Evolutionary conservation across 2,113 vertebrate genomes (phyloP).

Genomic region (Phalacrocorax carbo): DNA sequence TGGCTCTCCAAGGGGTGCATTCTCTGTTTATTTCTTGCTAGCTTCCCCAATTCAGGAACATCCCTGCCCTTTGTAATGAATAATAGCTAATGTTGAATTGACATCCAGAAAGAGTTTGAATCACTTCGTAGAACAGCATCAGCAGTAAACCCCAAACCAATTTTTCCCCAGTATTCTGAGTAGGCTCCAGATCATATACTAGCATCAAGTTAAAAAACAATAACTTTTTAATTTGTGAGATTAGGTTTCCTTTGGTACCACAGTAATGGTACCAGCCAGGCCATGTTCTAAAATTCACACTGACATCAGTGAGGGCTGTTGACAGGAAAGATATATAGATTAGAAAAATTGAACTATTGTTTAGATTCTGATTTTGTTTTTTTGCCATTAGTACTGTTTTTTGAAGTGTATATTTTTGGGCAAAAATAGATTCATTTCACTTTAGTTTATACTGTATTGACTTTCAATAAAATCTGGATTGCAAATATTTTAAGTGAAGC

Average conservation of each 20-base stretch:
- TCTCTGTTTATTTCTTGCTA: neutral
- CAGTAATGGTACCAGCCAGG: neutral
- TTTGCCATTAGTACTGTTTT: neutral
- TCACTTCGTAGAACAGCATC: neutral
- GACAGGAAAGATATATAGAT: neutral
- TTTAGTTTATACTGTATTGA: neutral
- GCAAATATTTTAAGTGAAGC: neutral
- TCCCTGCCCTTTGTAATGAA: neutral
- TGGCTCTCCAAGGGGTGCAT: neutral
- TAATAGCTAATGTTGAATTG: neutral
- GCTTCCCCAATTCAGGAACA: neutral
- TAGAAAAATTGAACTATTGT: neutral
- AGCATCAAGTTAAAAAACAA: neutral
- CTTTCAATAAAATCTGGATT: neutral
- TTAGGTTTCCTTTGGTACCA: neutral
- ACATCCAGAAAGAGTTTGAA: neutral
- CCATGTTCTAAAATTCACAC: neutral
- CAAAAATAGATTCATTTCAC: neutral
- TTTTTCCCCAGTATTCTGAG: neutral
- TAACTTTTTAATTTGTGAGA: neutral
- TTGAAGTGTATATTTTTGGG: neutral
- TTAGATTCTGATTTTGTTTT: neutral
- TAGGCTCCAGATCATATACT: neutral
- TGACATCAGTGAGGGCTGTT: neutral
- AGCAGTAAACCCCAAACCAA: rapidly evolving